Conservation (phyloP, 2,888 invertebrate species). For the Seira sanloemensis region DNA sequence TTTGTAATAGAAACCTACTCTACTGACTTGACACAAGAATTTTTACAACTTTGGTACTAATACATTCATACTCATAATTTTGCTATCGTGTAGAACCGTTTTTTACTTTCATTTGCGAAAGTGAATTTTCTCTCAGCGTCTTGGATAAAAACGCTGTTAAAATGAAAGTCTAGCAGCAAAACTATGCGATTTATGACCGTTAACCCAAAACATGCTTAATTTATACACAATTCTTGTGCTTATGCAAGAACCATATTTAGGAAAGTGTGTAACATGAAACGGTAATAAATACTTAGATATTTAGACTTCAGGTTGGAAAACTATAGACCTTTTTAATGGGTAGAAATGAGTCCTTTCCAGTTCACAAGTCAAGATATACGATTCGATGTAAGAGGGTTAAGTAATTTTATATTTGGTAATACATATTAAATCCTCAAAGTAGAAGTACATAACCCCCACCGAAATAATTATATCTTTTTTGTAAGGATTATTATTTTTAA, state of each 20-base stretch:
- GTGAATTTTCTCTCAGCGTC: too few relatives aligned
- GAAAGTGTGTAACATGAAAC: too few relatives aligned
- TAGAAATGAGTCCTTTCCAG: background rate
- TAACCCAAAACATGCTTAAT: background rate
- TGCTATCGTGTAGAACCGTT: too few relatives aligned
- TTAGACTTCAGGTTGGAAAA: background rate
- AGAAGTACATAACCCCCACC: conserved; percentile 57
- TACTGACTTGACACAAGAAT: background rate
- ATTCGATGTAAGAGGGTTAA: too few relatives aligned
- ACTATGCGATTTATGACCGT: too few relatives aligned
- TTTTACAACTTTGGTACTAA: too few relatives aligned
- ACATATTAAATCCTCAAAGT: conserved; percentile 41
- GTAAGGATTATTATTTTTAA: conserved; percentile 15
- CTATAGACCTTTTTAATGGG: background rate
- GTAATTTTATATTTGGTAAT: conserved; percentile 42
- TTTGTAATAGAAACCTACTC: conserved; percentile 2
- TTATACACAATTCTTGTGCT: background rate
- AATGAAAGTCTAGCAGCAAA: too few relatives aligned
- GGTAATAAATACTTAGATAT: background rate
- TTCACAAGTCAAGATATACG: too few relatives aligned
- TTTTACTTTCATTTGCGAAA: too few relatives aligned
- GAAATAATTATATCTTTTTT: conserved; percentile 62
- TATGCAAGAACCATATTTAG: too few relatives aligned
- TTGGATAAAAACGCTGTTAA: too few relatives aligned
- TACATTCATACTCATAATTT: too few relatives aligned